Base-by-base conservation (phyloP, 2,888 invertebrate species). In the Dicycla oo region DNA sequence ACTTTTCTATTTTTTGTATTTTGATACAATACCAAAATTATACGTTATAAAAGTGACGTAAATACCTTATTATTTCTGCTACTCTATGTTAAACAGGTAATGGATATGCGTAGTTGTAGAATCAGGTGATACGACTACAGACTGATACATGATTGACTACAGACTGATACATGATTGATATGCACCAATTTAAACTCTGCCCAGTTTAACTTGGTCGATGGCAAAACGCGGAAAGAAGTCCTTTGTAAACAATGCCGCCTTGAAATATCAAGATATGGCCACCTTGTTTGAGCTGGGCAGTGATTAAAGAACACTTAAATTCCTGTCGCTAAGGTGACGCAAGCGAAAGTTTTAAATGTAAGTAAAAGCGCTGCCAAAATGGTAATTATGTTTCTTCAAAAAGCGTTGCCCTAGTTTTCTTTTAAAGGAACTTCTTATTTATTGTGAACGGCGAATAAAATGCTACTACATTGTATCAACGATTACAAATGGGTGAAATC, bases 221-320 rank as follows among this genome's bases (percentile, higher is more conserved):
- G 18, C 11, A 51, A n/a, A 66, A 73, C 3, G 11, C 3, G 26
- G n/a, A 64, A 56, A 15, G 4, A 56, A 64, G 4, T 75, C 0
- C 20, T 73, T 30, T 67, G 26, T 58, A 13, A 47, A 2, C 20
- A 53, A 10, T 13, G 18, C 11, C 10, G 5, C 26, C 11, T 30
- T 47, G 23, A 43, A 7, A 53, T 69, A 23, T 49, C 57, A 45
- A 53, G 13, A 13, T 45, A 18, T 51, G 34, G 73, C 26, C 18
- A 2, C 6, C 26, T 18, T 18, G 11, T 51, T 30, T 51, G 7
- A 51, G n/a, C 26, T 3, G 49, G 53, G 15, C 43, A 64, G 20
- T 47, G 53, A 63, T 73, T 73, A 51, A 51, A 54, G 49, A 26
- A 49, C n/a, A 75, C 73, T 73, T 56, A 45, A 43, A 75, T 57